Conservation (phyloP, 2,797 vertebrate genomes). For the Falco columbarius region DNA sequence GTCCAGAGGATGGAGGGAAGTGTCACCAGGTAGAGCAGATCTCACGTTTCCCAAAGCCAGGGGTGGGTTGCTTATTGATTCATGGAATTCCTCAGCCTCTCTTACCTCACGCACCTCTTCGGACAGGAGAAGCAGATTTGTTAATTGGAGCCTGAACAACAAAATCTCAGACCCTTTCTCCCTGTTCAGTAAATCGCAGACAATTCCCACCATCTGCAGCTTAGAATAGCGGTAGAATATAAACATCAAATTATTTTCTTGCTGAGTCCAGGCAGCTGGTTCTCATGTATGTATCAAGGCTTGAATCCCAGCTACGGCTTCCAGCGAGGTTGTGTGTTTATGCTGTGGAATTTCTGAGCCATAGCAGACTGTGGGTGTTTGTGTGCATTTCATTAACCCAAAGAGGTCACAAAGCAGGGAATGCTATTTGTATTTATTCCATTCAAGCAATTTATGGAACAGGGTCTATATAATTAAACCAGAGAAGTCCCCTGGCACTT, state of each 20-base stretch:
- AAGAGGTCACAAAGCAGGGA: constrained; percentile 38
- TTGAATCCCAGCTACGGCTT: constrained; percentile 11
- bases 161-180: not conserved
- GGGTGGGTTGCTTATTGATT: not conserved
- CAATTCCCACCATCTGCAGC: not conserved
- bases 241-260: constrained; percentile 37
- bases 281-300: not conserved
- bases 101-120: not conserved
- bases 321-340: constrained; percentile 39
- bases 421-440: constrained; percentile 60
- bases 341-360: constrained; percentile 51
- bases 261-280: not conserved
- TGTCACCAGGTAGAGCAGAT: not conserved
- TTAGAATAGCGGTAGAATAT: not conserved
- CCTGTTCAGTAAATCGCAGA: not conserved
- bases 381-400: constrained; percentile 63
- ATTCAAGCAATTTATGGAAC: constrained; percentile 54
- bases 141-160: not conserved
- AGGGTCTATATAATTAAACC: constrained; percentile 62
- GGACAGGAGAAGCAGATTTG: not conserved
- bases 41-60: not conserved
- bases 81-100: not conserved
- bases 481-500: constrained; percentile 52
- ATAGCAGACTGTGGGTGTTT: constrained; percentile 38
- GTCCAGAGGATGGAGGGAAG: not conserved